Percentiles rank a stretch among this genome's conserved stretches.
phyloP scores from a whole-genome alignment of 2,888 invertebrate species.

The Scrobipalpa atriplicella region DNA sequence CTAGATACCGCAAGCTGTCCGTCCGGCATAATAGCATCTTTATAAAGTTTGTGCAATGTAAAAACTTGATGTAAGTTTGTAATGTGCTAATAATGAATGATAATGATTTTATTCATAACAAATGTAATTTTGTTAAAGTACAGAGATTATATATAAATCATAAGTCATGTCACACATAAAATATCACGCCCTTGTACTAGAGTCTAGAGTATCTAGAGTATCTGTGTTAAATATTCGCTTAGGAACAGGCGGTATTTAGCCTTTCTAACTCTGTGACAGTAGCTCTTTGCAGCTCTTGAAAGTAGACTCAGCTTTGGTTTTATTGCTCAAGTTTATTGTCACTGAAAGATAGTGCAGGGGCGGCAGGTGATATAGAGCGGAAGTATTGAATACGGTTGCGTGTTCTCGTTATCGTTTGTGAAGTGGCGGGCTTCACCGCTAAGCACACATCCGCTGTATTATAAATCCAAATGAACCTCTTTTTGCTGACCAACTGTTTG shows the following conservation, averaged over 20 bases:
- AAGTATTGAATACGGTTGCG: not conserved
- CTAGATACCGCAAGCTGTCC: too few relatives aligned
- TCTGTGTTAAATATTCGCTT: too few relatives aligned
- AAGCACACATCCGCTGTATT: too few relatives aligned
- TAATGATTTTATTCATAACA: not conserved
- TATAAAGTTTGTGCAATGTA: not conserved
- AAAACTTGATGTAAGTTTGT: too few relatives aligned
- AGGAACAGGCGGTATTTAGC: not conserved
- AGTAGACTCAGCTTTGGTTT: slow-evolving; percentile 47
- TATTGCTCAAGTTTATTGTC: slow-evolving; percentile 53
- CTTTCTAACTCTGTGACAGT: not conserved
- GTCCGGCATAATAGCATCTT: too few relatives aligned
- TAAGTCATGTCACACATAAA: too few relatives aligned
- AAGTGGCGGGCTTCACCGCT: not conserved
- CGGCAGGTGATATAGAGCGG: slow-evolving; percentile 33
- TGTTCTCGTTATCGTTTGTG: not conserved
- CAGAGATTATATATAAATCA: slow-evolving; percentile 34
- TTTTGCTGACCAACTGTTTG: too few relatives aligned
- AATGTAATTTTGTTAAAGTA: not conserved
- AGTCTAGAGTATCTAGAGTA: too few relatives aligned
- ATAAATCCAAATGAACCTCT: too few relatives aligned
- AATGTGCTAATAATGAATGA: not conserved
- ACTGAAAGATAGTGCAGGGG: slow-evolving; percentile 41
- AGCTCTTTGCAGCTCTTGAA: slow-evolving; percentile 62
- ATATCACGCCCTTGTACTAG: too few relatives aligned